Conservation (phyloP, 2,888 invertebrate genomes). For the Tetramorium bicarinatum region DNA sequence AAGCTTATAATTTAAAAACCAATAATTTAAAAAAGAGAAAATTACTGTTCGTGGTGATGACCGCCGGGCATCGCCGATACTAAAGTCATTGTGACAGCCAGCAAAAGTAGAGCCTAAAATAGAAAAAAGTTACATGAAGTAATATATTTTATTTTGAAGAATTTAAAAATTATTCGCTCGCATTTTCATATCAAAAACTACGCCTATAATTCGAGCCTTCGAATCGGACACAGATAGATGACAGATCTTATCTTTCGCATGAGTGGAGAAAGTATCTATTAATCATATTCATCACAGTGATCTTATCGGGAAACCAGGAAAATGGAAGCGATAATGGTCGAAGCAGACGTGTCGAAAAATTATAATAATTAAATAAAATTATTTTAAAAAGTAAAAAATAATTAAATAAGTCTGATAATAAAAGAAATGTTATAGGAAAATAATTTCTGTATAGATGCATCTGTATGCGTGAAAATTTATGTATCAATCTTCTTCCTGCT, state of each 20-base stretch:
- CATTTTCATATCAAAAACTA: not conserved
- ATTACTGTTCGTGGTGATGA: slow-evolving; percentile 76
- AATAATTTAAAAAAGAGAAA: slow-evolving; percentile 35
- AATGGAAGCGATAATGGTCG: not conserved
- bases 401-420: not conserved
- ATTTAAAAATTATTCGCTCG: not conserved
- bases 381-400: no score
- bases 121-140: slow-evolving; percentile 16
- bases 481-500: not conserved
- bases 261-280: slow-evolving; percentile 4
- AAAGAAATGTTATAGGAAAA: not conserved
- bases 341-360: slow-evolving; percentile 8
- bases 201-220: not conserved
- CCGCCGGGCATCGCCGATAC: slow-evolving; percentile 69
- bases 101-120: slow-evolving; percentile 71
- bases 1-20: not conserved
- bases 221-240: not conserved
- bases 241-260: not conserved
- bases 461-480: not conserved
- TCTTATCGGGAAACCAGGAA: not conserved
- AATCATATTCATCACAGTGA: not conserved
- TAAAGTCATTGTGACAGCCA: slow-evolving; percentile 66
- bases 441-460: not conserved
- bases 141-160: not conserved
- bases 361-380: not conserved